Evolutionary conservation across 1,140 invertebrate genomes (phyloP), one percentile per base, ranked within the genome.

Genomic region (Prorops nasuta): DNA sequence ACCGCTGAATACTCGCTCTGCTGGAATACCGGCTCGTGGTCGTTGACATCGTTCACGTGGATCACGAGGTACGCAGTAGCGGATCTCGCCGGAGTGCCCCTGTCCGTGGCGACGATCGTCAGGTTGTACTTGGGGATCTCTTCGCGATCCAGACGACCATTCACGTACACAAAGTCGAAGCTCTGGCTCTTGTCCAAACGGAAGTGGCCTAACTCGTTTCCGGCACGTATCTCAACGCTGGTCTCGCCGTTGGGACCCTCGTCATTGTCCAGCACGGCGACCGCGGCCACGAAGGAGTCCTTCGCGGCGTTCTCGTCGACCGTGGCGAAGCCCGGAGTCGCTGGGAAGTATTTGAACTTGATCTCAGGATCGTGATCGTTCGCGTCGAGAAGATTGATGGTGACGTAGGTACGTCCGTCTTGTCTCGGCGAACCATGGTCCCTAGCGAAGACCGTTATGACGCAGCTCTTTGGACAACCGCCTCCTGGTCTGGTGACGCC

Each of bases 301-400:
- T 92, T 92, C 14, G 81, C 81, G 0, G 93, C 92, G 74, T 96
- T 96, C 75, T 98, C 94, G 69, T 96, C 93, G 0, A 98, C 93
- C 0, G 90, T 93, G 2, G 92, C 94, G 66, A 87, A 90, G 20
- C 82, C 86, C 0, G 89, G 88, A 0, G 86, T 89, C 1, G 86
- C 77, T 6, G 92, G 91, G 66, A 94, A 91, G 71, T 95, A 95
- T 7, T 86, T 85, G 67, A 98, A 96, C 49, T 86, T 86, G 40
- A 98, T 96, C 18, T 89, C 82, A 3, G 95, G 96, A 77, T 94
- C 91, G 69, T 98, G 94, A 80, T 97, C 93, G 75, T 97, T 97
- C 1, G 92, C 89, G 71, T 97, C 94, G 22, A 96, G 79, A 12
- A 98, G 78, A 75, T 93, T 96, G 0, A 98, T 91, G 3, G 92